A percentile compares a stretch with the other conserved stretches of the same genome.
Conservation (phyloP, 2,797 vertebrate genomes). For the Lindbergichthys nudifrons region DNA sequence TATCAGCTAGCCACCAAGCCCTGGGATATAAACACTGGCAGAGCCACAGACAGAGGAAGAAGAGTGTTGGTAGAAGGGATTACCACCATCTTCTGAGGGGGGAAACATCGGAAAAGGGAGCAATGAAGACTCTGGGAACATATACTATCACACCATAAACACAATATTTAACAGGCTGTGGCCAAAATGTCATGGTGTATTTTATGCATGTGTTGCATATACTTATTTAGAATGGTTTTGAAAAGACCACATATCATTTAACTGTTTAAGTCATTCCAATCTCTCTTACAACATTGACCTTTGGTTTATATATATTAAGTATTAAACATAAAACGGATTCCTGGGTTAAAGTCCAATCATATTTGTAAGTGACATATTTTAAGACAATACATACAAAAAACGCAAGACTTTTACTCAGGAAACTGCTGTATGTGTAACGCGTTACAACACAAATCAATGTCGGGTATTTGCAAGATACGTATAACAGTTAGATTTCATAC, state of each 20-base stretch:
- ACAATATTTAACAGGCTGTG: constrained; percentile 9
- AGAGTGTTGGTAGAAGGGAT: constrained; percentile 51
- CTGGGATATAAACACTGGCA: constrained; percentile 65
- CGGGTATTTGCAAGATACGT: no score
- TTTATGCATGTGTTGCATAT: not conserved
- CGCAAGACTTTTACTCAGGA: no score
- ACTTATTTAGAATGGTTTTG: not conserved
- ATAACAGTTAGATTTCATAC: no score
- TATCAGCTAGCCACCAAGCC: constrained; percentile 57
- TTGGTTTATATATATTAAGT: no score
- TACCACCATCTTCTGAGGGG: constrained; percentile 32
- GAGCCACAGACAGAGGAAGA: constrained; percentile 47
- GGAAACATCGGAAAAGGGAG: constrained; percentile 8
- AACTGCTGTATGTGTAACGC: no score
- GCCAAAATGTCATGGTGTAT: not conserved
- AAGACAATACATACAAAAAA: no score
- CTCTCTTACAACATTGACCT: no score
- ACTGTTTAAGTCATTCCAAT: not conserved
- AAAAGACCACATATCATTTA: not conserved
- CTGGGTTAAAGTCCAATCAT: no score
- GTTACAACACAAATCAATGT: no score
- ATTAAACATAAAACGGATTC: no score
- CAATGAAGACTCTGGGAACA: constrained; percentile 27
- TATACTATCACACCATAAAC: constrained; percentile 17
- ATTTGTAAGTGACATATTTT: no score